A percentile compares a stretch with the other conserved stretches of the same genome.
Evolutionary conservation across 2,888 invertebrate species (phyloP).

Genomic region (Matsumyia berberina): DNA sequence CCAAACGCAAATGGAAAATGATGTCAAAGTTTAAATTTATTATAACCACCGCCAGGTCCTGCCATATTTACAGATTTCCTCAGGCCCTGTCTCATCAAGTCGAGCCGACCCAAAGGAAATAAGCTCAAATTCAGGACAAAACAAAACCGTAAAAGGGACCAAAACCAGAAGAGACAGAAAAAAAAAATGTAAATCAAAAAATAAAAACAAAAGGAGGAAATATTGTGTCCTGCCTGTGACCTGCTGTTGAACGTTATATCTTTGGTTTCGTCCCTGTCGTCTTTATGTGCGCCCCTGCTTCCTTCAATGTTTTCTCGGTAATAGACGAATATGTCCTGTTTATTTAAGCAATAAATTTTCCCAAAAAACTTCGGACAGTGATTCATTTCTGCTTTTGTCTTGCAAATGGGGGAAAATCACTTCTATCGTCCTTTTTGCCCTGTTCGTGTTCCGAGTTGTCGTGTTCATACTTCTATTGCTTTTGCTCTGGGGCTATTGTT

Average conservation of each 20-base stretch:
- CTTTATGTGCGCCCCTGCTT: constrained; percentile 10
- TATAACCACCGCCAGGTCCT: constrained; percentile 58
- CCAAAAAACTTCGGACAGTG: constrained; percentile 60
- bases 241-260: constrained; percentile 50
- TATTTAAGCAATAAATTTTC: constrained; percentile 66
- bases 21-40: constrained; percentile 64
- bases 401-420: constrained; percentile 36
- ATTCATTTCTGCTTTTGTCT: constrained; percentile 70
- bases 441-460: not conserved
- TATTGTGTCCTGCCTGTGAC: constrained; percentile 46
- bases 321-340: constrained; percentile 70
- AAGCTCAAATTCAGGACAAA: constrained; percentile 24
- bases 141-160: constrained; percentile 2
- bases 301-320: constrained; percentile 46
- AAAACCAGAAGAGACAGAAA: too few relatives aligned
- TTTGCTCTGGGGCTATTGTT: constrained; percentile 34
- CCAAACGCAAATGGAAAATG: constrained; percentile 38
- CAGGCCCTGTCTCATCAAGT: constrained; percentile 9
- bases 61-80: constrained; percentile 48
- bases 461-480: constrained; percentile 10
- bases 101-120: constrained; percentile 38
- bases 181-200: constrained; percentile 8
- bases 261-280: constrained; percentile 44
- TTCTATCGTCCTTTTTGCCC: constrained; percentile 2
- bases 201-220: constrained; percentile 43